A percentile compares a stretch with the other conserved stretches of the same genome.
phyloP scores from a whole-genome alignment of 2,797 vertebrate genomes.

The Phalloptychus januarius region DNA sequence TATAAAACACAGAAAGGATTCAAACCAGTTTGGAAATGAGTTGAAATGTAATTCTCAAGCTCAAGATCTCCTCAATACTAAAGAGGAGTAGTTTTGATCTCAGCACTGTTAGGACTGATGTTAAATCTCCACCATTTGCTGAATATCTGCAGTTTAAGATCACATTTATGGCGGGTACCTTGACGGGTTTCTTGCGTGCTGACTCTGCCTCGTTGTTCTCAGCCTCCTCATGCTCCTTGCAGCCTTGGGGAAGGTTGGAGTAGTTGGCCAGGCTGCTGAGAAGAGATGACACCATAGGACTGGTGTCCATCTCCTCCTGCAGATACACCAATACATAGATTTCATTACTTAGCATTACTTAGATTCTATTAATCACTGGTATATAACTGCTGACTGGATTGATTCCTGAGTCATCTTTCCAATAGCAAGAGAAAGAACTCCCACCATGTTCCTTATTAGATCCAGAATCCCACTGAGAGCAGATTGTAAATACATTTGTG shows the following conservation, averaged over 20 bases:
- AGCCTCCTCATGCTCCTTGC: conserved; percentile 93
- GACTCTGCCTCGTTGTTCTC: conserved; percentile 87
- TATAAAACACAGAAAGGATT: not conserved
- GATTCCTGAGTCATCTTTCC: not conserved
- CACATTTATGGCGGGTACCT: conserved; percentile 57
- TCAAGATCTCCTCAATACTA: not conserved
- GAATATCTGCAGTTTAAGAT: not conserved
- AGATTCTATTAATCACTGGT: not conserved
- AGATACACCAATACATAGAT: conserved; percentile 8
- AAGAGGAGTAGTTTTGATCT: not conserved
- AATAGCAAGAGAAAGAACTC: conserved; percentile 11
- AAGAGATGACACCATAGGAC: conserved; percentile 94
- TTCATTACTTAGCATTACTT: conserved; percentile 19
- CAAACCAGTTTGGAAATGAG: not conserved
- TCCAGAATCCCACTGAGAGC: conserved; percentile 30
- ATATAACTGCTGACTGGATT: not conserved
- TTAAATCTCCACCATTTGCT: not conserved
- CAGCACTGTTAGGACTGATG: not conserved
- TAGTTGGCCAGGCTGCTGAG: conserved; percentile 96
- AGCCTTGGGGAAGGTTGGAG: conserved; percentile 94
- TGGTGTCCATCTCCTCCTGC: conserved; percentile 98
- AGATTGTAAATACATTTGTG: conserved; percentile 48
- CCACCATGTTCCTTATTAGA: conserved; percentile 21
- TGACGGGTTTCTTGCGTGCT: conserved; percentile 78
- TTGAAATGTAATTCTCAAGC: not conserved